Conservation (phyloP, 2,113 vertebrate genomes). For the Thunnus thynnus region DNA sequence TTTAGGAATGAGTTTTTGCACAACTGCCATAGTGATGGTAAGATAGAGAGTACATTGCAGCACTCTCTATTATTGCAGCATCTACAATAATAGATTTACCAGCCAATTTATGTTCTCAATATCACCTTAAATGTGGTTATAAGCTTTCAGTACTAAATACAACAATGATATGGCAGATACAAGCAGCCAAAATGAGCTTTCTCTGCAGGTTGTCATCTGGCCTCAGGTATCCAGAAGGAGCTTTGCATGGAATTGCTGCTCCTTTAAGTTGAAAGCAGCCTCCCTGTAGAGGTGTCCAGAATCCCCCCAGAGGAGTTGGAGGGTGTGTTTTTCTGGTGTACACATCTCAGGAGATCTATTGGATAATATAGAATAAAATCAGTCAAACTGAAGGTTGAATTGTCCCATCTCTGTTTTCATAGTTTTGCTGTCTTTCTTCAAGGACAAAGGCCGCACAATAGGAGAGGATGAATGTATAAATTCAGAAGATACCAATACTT, state of each 20-base stretch:
- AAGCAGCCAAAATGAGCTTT: too few species aligned
- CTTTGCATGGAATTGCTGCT: background rate
- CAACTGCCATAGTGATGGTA: too few species aligned
- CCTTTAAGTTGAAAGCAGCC: background rate
- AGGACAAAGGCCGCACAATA: background rate
- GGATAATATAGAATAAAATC: background rate
- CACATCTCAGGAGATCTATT: too few species aligned
- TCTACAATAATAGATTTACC: background rate
- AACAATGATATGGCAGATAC: background rate
- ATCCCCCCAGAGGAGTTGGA: background rate
- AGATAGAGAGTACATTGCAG: too few species aligned
- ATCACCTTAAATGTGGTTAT: background rate
- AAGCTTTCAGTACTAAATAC: background rate
- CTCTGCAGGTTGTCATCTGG: background rate
- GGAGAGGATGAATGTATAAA: background rate
- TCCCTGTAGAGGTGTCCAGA: background rate
- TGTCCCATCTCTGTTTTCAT: background rate
- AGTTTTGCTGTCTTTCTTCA: background rate
- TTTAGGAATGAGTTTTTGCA: too few species aligned
- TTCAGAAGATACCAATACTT: background rate
- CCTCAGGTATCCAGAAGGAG: background rate
- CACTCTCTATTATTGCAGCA: too few species aligned
- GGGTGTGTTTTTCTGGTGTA: too few species aligned
- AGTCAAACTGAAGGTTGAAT: background rate
- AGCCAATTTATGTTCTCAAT: background rate